phyloP scores from a whole-genome alignment of 2,888 invertebrate genomes.

The Troglohyphantes excavatus region DNA sequence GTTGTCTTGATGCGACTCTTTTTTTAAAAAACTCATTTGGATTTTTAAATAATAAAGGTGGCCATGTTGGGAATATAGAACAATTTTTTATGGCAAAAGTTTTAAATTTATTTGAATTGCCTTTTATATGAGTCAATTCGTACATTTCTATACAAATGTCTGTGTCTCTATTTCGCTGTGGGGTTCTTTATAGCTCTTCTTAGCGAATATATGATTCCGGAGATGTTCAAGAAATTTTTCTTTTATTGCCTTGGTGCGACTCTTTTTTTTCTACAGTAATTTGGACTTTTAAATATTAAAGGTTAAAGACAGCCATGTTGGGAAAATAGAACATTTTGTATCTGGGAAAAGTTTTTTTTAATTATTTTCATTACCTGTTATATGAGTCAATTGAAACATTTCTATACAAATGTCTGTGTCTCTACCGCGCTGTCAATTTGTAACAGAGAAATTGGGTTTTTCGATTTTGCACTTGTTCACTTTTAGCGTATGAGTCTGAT shows the following conservation, averaged over 20 bases:
- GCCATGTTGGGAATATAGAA: not conserved
- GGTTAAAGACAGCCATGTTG: not conserved
- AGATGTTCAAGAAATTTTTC: not conserved
- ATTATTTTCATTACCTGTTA: not conserved
- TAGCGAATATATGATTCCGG: not conserved
- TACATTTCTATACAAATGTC: too few species aligned
- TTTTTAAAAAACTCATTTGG: not conserved
- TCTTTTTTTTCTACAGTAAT: too few species aligned
- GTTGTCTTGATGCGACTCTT: not conserved
- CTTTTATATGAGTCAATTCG: too few species aligned
- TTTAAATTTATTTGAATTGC: not conserved
- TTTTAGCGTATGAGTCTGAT: too few species aligned
- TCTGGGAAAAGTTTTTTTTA: not conserved
- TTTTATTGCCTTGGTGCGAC: not conserved
- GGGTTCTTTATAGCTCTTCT: slow-evolving; percentile 11
- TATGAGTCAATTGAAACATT: too few species aligned
- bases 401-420: too few species aligned
- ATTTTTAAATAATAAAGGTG: not conserved
- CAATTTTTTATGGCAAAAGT: too few species aligned
- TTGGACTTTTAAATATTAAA: not conserved
- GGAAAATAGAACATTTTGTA: too few species aligned
- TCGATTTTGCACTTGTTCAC: too few species aligned
- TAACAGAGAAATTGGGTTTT: too few species aligned
- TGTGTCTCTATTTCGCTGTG: slow-evolving; percentile 3
- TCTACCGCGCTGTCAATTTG: slow-evolving; percentile 5